Evolutionary conservation across 2,888 invertebrate species (phyloP).

Genomic region (Cetonia aurata): DNA sequence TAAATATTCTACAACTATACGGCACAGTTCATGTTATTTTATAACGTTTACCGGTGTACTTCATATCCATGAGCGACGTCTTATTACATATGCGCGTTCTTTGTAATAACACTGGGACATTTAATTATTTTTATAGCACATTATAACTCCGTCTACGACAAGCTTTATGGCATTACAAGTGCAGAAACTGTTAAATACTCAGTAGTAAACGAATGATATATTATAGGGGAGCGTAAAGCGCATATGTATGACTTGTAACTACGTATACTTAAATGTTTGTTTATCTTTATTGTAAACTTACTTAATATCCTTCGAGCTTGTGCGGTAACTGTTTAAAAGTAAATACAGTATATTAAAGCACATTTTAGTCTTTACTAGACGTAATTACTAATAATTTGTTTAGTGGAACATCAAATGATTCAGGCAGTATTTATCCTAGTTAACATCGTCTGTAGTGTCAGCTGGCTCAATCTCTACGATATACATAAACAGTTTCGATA

Average conservation of each 20-base stretch:
- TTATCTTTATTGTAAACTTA: slow-evolving; percentile 4
- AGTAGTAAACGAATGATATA: slow-evolving; percentile 24
- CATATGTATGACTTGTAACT: slow-evolving; percentile 11
- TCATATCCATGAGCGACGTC: neutral
- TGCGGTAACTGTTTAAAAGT: too few relatives aligned
- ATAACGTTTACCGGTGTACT: slow-evolving; percentile 2
- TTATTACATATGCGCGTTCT: slow-evolving; percentile 7
- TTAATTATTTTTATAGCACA: slow-evolving; percentile 20
- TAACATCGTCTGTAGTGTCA: too few relatives aligned
- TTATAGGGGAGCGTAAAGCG: neutral
- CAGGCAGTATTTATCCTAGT: too few relatives aligned
- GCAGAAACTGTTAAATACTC: slow-evolving; percentile 10
- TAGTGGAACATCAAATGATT: too few relatives aligned
- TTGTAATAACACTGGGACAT: slow-evolving; percentile 2
- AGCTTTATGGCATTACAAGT: slow-evolving; percentile 7
- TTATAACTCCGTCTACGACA: slow-evolving; percentile 14
- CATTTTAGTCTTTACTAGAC: neutral
- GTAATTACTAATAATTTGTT: slow-evolving; percentile 6
- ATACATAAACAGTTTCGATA: too few relatives aligned
- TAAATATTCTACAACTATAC: neutral
- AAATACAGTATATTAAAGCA: neutral
- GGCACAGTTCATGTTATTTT: neutral
- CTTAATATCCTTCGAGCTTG: neutral
- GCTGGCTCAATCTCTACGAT: too few relatives aligned
- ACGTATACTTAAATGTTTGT: slow-evolving; percentile 5